Percentiles rank a stretch among this genome's conserved stretches.
phyloP scores from a whole-genome alignment of 1,140 invertebrate genomes.

The Meloidogyne chitwoodi region DNA sequence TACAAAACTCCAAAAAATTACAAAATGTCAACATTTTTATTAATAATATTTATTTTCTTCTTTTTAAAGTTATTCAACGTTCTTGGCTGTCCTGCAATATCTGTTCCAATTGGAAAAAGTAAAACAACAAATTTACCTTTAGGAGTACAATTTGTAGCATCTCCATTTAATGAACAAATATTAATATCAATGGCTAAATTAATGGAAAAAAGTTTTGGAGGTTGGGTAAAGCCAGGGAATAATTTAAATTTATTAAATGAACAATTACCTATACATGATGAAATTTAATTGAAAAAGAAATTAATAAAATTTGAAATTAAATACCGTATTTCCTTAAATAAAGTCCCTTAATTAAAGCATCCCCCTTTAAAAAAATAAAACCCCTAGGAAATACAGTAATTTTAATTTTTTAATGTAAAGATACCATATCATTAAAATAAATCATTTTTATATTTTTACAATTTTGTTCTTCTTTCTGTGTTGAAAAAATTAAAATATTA shows the following conservation, averaged over 20 bases:
- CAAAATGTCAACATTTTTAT: not conserved
- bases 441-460: too few species aligned
- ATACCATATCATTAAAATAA: too few species aligned
- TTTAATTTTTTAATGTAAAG: too few species aligned
- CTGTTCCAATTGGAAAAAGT: slow-evolving; percentile 61
- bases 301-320: too few species aligned
- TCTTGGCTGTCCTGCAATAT: slow-evolving; percentile 61
- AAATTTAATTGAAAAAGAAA: not conserved
- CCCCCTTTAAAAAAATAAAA: too few species aligned
- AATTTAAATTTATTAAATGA: not conserved
- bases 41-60: not conserved
- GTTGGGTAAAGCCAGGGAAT: slow-evolving; percentile 65
- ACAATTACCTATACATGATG: not conserved
- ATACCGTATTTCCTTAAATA: too few species aligned
- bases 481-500: too few species aligned
- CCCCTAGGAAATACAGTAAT: too few species aligned
- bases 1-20: not conserved
- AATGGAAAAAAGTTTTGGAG: slow-evolving; percentile 76
- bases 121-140: slow-evolving; percentile 34
- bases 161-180: slow-evolving; percentile 17
- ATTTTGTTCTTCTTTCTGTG: too few species aligned
- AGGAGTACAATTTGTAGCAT: slow-evolving; percentile 63
- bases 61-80: slow-evolving; percentile 59
- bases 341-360: too few species aligned
- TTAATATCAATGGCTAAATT: slow-evolving; percentile 64